Evolutionary conservation across 2,888 invertebrate genomes (phyloP), one percentile per base, ranked within the genome.

Genomic region (Philereme vetulata): DNA sequence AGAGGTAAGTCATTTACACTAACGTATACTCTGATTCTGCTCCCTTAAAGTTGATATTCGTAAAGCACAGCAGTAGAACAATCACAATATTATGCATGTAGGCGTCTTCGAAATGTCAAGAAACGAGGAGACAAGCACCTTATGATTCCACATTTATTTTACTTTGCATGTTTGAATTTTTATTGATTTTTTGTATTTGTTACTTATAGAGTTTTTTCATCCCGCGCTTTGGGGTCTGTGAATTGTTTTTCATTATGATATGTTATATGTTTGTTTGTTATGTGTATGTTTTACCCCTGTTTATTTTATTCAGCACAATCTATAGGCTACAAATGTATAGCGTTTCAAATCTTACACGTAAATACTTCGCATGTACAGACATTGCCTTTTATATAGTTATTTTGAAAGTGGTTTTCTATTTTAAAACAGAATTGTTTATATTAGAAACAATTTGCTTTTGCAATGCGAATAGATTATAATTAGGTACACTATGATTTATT

Each of bases 1-100:
- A 52, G 97, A 98, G 92, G 97, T 97, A 93, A 92, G 94, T 87
- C 1, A 21, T 21, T 4, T 33, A 36, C 54, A 66, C 33, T 7
- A 61, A 56, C 43, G 45, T 32, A 38, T 32, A 56, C 45, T 49
- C 40, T 33, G 33, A 50, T 0, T 11, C 10, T 36, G 32, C 40
- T 48, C 8, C 6, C 52, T 56, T 53, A 50, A 66, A 68, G 64
- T 66, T 61, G 11, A 45, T 60, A 53, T 60, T 64, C 53, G 48
- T 57, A 51, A 56, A 67, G 67, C 70, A 71, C 72, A 64, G 67
- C 67, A 56, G 61, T 71, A 70, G 67, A 49, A 44, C 33, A 55
- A 56, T 67, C 72, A 72, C 74, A 62, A 61, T 67, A 71, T n/a
- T 64, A 60, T 75, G 81, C 81, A 81, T 81, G 81, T 80, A 80